phyloP scores from a whole-genome alignment of 2,888 invertebrate genomes.

The Allygus modestus region DNA sequence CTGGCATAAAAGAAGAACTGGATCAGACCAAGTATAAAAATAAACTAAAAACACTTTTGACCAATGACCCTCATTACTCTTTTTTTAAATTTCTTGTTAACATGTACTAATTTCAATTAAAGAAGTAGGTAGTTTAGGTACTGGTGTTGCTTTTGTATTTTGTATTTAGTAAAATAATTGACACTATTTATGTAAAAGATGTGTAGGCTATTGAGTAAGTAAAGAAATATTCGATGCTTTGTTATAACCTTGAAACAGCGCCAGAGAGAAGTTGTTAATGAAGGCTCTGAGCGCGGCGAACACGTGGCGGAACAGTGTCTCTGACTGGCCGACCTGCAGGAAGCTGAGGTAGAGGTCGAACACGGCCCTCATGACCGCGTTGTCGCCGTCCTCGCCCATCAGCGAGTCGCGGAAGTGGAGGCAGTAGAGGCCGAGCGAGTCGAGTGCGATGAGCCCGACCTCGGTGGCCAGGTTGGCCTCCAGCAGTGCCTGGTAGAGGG shows the following conservation, averaged over 20 bases:
- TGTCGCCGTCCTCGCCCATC: slow-evolving; percentile 81
- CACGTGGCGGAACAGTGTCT: slow-evolving; percentile 91
- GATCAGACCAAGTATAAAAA: too few species aligned
- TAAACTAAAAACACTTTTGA: too few species aligned
- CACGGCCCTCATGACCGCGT: slow-evolving; percentile 87
- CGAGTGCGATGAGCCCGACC: slow-evolving; percentile 91
- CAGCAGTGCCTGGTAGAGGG: slow-evolving; percentile 81
- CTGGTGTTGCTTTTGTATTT: too few species aligned
- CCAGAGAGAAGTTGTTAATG: slow-evolving; percentile 91
- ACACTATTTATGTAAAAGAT: too few species aligned
- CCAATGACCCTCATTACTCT: too few species aligned
- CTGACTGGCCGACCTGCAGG: slow-evolving; percentile 93
- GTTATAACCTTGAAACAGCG: slow-evolving; percentile 89
- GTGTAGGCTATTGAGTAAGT: too few species aligned
- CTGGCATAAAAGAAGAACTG: too few species aligned
- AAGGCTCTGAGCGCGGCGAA: slow-evolving; percentile 95
- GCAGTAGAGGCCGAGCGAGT: slow-evolving; percentile 91
- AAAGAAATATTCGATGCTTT: too few species aligned
- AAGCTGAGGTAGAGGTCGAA: slow-evolving; percentile 93
- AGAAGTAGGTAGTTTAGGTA: too few species aligned
- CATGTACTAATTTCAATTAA: too few species aligned
- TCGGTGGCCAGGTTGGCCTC: slow-evolving; percentile 93
- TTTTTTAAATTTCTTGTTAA: too few species aligned
- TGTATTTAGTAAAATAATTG: too few species aligned
- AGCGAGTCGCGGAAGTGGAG: slow-evolving; percentile 81